Evolutionary conservation across 2,113 vertebrate genomes (phyloP).

Genomic region (Todiramphus saurophagus): DNA sequence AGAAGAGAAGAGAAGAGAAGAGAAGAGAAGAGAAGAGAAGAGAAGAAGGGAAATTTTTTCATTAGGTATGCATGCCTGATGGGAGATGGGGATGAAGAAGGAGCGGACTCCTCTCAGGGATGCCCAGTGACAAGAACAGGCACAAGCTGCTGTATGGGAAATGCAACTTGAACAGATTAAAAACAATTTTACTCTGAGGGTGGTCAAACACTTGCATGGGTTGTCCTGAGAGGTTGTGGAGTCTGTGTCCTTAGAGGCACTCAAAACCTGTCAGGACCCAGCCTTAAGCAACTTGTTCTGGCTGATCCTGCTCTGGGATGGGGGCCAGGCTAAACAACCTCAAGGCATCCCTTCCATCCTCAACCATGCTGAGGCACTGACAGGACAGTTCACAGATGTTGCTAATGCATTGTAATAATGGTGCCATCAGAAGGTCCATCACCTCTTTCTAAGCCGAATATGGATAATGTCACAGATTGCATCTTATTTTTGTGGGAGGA

Average conservation of each 20-base stretch:
- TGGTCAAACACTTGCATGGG: neutral
- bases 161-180: neutral
- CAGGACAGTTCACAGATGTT: neutral
- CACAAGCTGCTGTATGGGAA: neutral
- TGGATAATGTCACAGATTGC: neutral
- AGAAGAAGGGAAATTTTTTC: neutral
- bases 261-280: neutral
- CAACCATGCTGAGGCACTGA: neutral
- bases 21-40: no score
- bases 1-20: no score
- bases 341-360: neutral
- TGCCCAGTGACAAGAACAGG: neutral
- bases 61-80: neutral
- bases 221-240: neutral
- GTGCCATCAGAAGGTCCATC: neutral
- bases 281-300: neutral
- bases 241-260: neutral
- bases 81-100: neutral
- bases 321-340: neutral
- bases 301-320: neutral
- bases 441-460: neutral
- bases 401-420: neutral
- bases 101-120: neutral
- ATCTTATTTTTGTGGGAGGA: neutral
- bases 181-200: neutral